Percentiles rank a stretch among this genome's conserved stretches.
Evolutionary conservation across 1,140 invertebrate species (phyloP).

Genomic region (Diachasma alloeum): DNA sequence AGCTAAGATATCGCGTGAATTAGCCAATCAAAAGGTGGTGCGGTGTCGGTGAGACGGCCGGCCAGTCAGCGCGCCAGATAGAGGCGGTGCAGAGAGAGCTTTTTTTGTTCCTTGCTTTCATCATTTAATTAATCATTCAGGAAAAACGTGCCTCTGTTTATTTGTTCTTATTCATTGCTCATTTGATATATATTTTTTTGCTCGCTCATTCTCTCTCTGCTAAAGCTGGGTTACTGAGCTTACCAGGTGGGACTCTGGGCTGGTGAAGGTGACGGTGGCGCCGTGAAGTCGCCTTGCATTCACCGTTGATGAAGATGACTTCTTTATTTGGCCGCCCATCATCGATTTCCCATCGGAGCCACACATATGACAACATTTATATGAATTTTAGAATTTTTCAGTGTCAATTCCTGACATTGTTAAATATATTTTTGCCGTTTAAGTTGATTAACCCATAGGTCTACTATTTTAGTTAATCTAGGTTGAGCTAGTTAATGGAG

Average conservation of each 20-base stretch:
- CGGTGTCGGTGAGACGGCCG: conserved; percentile 27
- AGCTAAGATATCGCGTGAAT: conserved; percentile 27
- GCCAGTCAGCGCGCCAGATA: conserved; percentile 28
- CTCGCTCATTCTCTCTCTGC: conserved; percentile 5
- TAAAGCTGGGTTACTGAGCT: conserved; percentile 46
- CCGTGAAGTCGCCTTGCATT: conserved; percentile 63
- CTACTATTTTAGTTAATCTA: not conserved
- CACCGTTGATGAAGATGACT: conserved; percentile 50
- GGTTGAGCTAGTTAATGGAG: not conserved
- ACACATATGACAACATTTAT: conserved; percentile 47
- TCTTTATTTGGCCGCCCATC: conserved; percentile 26
- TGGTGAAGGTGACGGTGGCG: conserved; percentile 75
- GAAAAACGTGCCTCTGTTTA: conserved; percentile 27
- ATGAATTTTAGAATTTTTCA: conserved; percentile 38
- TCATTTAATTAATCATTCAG: conserved; percentile 6
- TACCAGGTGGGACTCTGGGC: conserved; percentile 73
- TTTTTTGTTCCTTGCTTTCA: conserved; percentile 24
- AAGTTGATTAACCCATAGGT: not conserved
- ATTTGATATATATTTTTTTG: not conserved
- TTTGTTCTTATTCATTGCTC: not conserved
- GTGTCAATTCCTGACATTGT: no score
- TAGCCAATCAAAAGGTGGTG: conserved; percentile 30
- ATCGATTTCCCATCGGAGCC: conserved; percentile 37
- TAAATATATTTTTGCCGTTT: not conserved
- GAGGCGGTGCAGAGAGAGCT: conserved; percentile 15